A percentile compares a stretch with the other conserved stretches of the same genome.
These are phyloP conservation scores for Archips crataeganus DNA, from an alignment of 2,888 invertebrate genomes.

Conservation along the genomic window DNA sequence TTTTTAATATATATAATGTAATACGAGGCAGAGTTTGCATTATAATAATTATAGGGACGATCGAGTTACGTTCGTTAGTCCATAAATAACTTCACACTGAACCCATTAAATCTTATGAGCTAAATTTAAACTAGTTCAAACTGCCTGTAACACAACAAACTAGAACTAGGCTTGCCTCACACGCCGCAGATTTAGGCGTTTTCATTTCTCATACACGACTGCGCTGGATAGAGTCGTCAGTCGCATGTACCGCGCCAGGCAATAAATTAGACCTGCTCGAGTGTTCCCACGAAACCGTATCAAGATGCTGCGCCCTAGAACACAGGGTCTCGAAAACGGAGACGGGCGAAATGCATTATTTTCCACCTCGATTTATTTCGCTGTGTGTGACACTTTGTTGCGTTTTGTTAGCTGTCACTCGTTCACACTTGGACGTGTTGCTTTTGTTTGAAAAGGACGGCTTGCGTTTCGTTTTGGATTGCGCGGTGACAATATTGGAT, in stretches of 20 bases:
- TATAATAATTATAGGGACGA: too few relatives aligned
- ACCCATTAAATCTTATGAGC: too few relatives aligned
- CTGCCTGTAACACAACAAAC: neutral
- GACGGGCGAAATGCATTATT: constrained; percentile 78
- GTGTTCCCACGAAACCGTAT: constrained; percentile 83
- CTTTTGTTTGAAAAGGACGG: constrained; percentile 43
- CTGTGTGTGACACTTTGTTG: constrained; percentile 70
- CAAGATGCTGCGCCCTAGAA: constrained; percentile 74
- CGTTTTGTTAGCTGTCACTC: constrained; percentile 80
- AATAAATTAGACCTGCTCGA: constrained; percentile 77
- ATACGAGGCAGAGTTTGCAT: too few relatives aligned
- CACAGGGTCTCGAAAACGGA: constrained; percentile 63
- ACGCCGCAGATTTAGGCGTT: constrained; percentile 52
- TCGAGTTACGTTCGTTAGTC: too few relatives aligned
- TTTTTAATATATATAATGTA: too few relatives aligned
- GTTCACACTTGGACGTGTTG: constrained; percentile 57
- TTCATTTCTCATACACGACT: constrained; percentile 65
- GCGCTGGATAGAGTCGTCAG: constrained; percentile 81
- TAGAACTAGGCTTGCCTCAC: neutral
- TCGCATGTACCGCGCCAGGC: constrained; percentile 75
- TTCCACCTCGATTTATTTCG: constrained; percentile 76
- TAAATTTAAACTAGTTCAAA: neutral
- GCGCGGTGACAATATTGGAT: neutral
- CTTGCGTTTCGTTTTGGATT: too few relatives aligned
- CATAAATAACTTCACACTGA: too few relatives aligned